These are phyloP conservation scores for Harlomillsia oculata DNA, from an alignment of 1,140 invertebrate genomes.

Conservation along the genomic window DNA sequence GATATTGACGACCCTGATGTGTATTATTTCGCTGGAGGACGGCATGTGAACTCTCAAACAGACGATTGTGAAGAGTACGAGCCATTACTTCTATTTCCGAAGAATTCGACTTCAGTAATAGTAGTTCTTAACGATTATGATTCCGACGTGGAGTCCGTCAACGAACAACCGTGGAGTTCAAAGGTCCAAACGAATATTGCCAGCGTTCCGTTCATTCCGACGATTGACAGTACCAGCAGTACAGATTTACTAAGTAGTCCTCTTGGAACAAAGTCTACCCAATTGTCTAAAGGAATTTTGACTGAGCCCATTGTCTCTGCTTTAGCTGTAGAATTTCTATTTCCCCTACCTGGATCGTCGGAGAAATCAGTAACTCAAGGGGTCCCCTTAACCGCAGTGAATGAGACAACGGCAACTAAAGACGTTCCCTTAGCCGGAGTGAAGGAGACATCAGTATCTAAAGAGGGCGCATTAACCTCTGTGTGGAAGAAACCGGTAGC, in stretches of 20 bases:
- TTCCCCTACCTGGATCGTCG: too few relatives aligned
- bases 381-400: too few relatives aligned
- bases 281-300: slow-evolving; percentile 25
- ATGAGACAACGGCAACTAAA: too few relatives aligned
- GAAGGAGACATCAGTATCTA: too few relatives aligned
- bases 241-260: background rate
- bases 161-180: background rate
- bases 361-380: too few relatives aligned
- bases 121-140: slow-evolving; percentile 18
- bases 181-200: background rate
- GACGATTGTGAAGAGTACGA: slow-evolving; percentile 26
- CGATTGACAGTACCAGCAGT: background rate
- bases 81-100: slow-evolving; percentile 10
- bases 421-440: too few relatives aligned
- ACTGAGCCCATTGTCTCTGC: too few relatives aligned
- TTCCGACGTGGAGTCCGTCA: slow-evolving; percentile 10
- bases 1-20: slow-evolving; percentile 30
- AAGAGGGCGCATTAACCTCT: too few relatives aligned
- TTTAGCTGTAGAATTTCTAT: too few relatives aligned
- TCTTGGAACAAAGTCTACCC: slow-evolving; percentile 19
- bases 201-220: background rate
- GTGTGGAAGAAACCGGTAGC: too few relatives aligned
- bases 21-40: slow-evolving; percentile 34
- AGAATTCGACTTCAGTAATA: slow-evolving; percentile 11
- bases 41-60: slow-evolving; percentile 31